Base-by-base conservation (phyloP, 1,140 invertebrate genomes). In the Hylaeus volcanicus region DNA sequence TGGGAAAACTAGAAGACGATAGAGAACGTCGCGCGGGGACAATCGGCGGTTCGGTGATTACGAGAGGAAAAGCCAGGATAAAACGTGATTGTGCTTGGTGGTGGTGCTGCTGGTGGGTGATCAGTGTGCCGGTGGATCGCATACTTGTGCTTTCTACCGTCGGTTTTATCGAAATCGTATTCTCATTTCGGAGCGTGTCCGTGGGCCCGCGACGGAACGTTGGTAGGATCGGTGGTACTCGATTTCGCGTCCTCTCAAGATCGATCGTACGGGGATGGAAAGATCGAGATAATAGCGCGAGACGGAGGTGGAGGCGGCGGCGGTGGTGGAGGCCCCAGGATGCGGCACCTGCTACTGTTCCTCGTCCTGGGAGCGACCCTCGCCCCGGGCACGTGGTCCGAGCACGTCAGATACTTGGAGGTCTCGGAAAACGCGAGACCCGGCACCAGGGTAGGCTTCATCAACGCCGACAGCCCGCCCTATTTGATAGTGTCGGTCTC, bases 401-500 rank as follows among this genome's bases (percentile, higher is more conserved):
- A 97, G 92, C 95, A 95, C 89, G 96, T 97, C 71, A 95, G 96
- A 64, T 96, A 97, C 92, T 96, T 98, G 89, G 96, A 98, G 90
- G 95, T 98, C 55, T 96, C 96, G 64, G 98, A 98, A 93, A 97
- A 97, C 76, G 97, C 96, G 45, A 95, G 96, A 6, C 94, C 97
- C n/a, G 97, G 97, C 61, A 97, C 97, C 58, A 95, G 96, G 69
- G 97, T 99, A 70, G 98, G 97, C 14, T 97, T 96, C 89, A 98
- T 98, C 82, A 94, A 96, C 82, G 94, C 95, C 53, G 95, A 95
- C 79, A 95, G 94, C 84, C 97, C 97, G 6, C 97, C 97, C 0
- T 98, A 98, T 93, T 94, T 98, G 58, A 98, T 98, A 66, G 97
- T 98, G 5, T 96, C 97, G 9, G 96, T 97, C 51, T 96, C 96